Evolutionary conservation across 1,140 invertebrate species (phyloP).

Genomic region (Galleria mellonella): DNA sequence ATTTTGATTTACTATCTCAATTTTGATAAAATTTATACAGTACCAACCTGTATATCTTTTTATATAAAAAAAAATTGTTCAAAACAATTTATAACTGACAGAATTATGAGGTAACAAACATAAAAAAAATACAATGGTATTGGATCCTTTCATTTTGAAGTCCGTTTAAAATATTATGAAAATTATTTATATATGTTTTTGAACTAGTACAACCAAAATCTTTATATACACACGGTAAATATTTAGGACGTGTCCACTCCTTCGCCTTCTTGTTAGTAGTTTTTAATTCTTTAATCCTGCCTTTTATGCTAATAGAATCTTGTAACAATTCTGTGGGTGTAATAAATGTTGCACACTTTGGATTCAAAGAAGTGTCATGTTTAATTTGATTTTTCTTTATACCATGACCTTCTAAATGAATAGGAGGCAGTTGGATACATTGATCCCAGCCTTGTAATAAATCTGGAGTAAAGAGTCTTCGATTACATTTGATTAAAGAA

Average conservation of each 20-base stretch:
- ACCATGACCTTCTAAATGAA: conserved; percentile 27
- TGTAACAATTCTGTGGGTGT: not conserved
- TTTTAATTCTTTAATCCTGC: conserved; percentile 47
- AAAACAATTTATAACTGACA: no score
- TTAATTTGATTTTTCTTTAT: not conserved
- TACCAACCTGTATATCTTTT: no score
- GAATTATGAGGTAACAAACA: no score
- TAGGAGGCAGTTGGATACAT: conserved; percentile 34
- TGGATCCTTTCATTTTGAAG: no score
- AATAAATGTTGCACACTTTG: not conserved
- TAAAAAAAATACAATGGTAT: no score
- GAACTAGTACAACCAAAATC: not conserved
- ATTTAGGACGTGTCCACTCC: conserved; percentile 6
- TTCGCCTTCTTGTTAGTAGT: conserved; percentile 18
- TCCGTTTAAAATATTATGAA: no score
- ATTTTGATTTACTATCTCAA: no score
- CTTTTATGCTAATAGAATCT: conserved; percentile 40
- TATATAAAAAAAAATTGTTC: no score
- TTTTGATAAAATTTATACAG: no score
- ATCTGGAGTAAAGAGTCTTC: not conserved
- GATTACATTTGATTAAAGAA: no score
- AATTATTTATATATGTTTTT: no score
- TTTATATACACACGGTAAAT: conserved; percentile 1
- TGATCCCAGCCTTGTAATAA: not conserved
- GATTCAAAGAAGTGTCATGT: no score